Conservation (phyloP, 2,797 vertebrate genomes). For the Coccyzus lansbergi region DNA sequence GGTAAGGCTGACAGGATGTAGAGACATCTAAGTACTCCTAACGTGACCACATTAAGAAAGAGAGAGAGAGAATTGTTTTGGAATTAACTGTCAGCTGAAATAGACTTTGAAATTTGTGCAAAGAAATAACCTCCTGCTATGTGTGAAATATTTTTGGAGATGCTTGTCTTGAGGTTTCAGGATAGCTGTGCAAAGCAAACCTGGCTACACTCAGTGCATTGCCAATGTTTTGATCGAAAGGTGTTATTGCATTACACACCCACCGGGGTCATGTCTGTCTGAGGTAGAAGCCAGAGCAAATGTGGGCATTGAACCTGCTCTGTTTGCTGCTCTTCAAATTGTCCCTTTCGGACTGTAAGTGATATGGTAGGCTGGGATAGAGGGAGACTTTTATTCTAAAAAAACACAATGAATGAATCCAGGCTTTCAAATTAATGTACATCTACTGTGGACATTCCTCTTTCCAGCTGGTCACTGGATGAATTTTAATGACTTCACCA, state of each 20-base stretch:
- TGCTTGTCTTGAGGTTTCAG: not conserved
- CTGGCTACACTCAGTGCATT: not conserved
- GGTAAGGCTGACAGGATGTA: not conserved
- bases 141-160: not conserved
- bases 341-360: not conserved
- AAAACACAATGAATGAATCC: not conserved
- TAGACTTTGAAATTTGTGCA: not conserved
- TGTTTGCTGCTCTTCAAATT: not conserved
- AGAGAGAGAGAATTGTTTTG: not conserved
- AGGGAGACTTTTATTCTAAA: not conserved
- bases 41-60: not conserved
- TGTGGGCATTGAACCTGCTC: not conserved
- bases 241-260: not conserved
- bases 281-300: not conserved
- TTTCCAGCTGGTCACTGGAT: not conserved
- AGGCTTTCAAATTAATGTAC: not conserved
- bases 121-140: not conserved
- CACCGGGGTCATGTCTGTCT: not conserved
- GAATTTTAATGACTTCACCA: not conserved
- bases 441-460: not conserved
- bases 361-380: not conserved
- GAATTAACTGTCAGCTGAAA: not conserved
- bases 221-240: not conserved
- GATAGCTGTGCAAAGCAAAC: not conserved
- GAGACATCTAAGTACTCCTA: not conserved